phyloP scores from a whole-genome alignment of 2,797 vertebrate species.

The Lophius americanus region DNA sequence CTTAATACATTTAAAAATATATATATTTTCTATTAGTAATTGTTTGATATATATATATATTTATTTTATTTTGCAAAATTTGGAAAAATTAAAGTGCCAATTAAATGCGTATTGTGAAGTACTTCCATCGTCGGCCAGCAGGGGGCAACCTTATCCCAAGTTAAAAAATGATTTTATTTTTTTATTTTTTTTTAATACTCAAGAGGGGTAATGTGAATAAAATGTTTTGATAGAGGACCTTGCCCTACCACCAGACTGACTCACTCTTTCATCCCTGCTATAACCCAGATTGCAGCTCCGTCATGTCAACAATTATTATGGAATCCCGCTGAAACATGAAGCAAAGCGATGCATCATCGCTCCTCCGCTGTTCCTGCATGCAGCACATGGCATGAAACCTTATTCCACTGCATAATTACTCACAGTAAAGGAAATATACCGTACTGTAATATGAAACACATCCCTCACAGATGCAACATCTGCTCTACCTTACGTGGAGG shows the following conservation, averaged over 20 bases:
- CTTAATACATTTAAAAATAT: too few relatives aligned
- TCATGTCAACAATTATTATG: slow-evolving; percentile 5
- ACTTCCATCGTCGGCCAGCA: slow-evolving; percentile 46
- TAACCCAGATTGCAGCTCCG: background rate
- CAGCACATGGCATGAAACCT: background rate
- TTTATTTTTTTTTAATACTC: too few relatives aligned
- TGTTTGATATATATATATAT: too few relatives aligned
- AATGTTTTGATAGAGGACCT: slow-evolving; percentile 7
- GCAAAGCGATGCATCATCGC: background rate
- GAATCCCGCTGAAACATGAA: slow-evolving; percentile 10
- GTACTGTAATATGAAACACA: background rate
- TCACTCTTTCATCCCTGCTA: slow-evolving; percentile 9
- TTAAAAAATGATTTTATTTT: background rate
- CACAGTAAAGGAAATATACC: background rate
- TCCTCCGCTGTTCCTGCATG: background rate
- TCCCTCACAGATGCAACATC: background rate
- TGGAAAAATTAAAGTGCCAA: background rate
- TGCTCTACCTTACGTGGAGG: background rate
- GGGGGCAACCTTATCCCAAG: slow-evolving; percentile 52
- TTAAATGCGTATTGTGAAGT: background rate
- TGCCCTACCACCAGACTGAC: slow-evolving; percentile 1
- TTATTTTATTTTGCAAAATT: too few relatives aligned
- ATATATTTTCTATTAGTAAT: too few relatives aligned
- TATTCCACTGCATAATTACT: too few relatives aligned
- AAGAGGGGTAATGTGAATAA: background rate